These are phyloP conservation scores for Pocillopora damicornis DNA, from an alignment of 64 coral and sea anemone species.

Conservation along the genomic window DNA sequence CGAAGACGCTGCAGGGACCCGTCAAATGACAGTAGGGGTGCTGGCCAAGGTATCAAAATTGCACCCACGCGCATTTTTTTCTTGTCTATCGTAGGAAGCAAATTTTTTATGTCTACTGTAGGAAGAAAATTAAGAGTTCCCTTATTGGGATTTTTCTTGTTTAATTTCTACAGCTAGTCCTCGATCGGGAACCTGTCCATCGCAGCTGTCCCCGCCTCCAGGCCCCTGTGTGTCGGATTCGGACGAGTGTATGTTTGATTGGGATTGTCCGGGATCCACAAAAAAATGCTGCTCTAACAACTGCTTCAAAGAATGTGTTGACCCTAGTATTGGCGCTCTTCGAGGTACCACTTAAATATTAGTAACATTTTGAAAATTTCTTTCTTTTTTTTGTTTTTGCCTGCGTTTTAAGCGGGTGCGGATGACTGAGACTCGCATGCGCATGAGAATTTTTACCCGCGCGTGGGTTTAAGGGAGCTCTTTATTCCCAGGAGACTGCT, in stretches of 20 bases:
- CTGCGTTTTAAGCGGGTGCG: no score
- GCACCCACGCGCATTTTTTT: background rate
- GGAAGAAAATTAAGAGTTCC: background rate
- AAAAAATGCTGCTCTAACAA: conserved; percentile 60
- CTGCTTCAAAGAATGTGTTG: conserved; percentile 51
- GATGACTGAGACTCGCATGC: no score
- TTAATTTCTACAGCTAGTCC: conserved; percentile 1
- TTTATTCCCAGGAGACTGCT: no score
- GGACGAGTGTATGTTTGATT: conserved; percentile 39
- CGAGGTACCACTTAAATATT: background rate
- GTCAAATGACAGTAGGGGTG: conserved; percentile 41
- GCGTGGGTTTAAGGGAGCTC: no score
- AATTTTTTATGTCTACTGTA: no score
- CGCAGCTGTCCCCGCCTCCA: conserved; percentile 28
- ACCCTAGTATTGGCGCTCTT: background rate
- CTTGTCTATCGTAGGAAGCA: no score
- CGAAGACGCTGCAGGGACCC: conserved; percentile 65
- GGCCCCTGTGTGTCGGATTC: conserved; percentile 26
- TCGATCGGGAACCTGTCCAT: background rate
- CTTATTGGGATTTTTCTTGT: background rate
- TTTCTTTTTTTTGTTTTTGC: no score
- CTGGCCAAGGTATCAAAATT: background rate
- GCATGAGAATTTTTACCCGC: no score
- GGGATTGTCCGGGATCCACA: conserved; percentile 25
- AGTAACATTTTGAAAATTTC: no score